phyloP scores from a whole-genome alignment of 2,113 vertebrate genomes.

The Cyanoderma ruficeps region DNA sequence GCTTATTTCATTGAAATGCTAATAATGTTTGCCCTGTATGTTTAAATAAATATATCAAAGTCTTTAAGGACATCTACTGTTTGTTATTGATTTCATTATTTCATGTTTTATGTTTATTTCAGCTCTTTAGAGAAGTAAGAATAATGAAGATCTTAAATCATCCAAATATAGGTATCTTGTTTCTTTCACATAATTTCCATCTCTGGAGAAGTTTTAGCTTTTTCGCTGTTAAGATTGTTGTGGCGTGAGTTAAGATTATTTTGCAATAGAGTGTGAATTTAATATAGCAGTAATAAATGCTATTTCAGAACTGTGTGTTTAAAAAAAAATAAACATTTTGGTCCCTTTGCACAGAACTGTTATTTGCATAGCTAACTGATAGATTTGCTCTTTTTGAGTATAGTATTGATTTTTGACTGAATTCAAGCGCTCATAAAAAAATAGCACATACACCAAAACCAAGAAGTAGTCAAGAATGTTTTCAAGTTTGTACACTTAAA shows the following conservation, averaged over 20 bases:
- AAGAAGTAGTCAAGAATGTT: not conserved
- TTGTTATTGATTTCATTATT: conserved; percentile 4
- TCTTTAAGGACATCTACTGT: not conserved
- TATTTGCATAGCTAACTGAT: not conserved
- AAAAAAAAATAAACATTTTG: not conserved
- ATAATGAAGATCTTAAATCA: conserved; percentile 99
- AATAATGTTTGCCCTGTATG: not conserved
- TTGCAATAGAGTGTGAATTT: not conserved
- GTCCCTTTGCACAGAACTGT: not conserved
- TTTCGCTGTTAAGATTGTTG: not conserved
- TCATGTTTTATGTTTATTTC: conserved; percentile 67
- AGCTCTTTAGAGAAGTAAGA: conserved; percentile 99
- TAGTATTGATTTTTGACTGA: not conserved
- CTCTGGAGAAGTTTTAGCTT: not conserved
- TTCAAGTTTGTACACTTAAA: not conserved
- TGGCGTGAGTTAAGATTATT: not conserved
- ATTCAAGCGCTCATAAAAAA: not conserved
- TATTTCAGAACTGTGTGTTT: not conserved
- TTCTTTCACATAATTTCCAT: not conserved
- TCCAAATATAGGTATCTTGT: conserved; percentile 91
- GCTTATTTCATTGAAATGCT: not conserved
- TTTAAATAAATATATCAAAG: not conserved
- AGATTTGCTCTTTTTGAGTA: not conserved
- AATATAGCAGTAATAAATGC: not conserved
- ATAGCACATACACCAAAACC: not conserved